Base-by-base conservation (phyloP, 2,797 vertebrate species). In the Percopsis omiscomaycus region DNA sequence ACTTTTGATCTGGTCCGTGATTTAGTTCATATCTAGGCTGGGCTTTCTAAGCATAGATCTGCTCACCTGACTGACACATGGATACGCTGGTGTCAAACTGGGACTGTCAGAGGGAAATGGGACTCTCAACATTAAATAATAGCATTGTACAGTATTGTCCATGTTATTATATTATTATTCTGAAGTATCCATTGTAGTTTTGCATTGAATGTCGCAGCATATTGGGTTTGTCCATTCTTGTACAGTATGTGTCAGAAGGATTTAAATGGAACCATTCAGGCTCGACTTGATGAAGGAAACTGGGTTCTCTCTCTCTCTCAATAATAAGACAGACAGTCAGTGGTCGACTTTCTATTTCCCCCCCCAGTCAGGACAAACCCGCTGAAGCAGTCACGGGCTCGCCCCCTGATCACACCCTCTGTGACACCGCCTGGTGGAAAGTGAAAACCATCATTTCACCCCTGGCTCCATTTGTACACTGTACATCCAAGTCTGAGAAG, bases 251-350 rank as follows among this genome's bases (percentile, higher is more conserved):
- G 12, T 42, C 12, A 15, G 27, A 54, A 42, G 2, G 16, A 54
- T 59, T 44, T 28, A 27, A 12, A 53, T 53, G 51, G 22, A 53
- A 28, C 22, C 4, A 27, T 50, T 27, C 51, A 28, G 51, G 22
- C 22, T 2, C 22, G 22, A 22, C 22, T 22, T 2, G 51, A 22
- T 15, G 10, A 22, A 14, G 59, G 62, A 44, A 28, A 30, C 28
- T 42, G 16, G 5, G 10, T 14, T 15, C 12, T 56, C n/a, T 56
- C 77, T 27, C 59, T 71, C 64, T 66, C 73, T 59, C 79, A 77
- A 87, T 88, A 85, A 84, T 77, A 84, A 87, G 84, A 77, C 82
- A 88, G 78, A 74, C 81, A 71, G 80, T 81, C 79, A 75, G 79
- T 68, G 75, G 78, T 78, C 80, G 72, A 78, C 82, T 82, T 78